Conservation (phyloP, 2,888 invertebrate genomes). For the Pyralis farinalis region DNA sequence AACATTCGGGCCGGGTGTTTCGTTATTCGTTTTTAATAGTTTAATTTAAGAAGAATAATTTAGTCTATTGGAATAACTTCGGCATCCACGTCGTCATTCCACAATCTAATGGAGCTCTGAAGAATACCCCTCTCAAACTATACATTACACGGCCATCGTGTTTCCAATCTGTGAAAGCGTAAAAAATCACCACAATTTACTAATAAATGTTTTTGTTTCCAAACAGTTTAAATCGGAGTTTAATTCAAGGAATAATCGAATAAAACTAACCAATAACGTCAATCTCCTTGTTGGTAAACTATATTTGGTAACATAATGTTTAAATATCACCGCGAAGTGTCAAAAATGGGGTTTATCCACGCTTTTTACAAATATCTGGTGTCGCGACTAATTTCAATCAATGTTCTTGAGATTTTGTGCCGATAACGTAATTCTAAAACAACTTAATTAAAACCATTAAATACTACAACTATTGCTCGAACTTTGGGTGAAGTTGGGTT, state of each 20-base stretch:
- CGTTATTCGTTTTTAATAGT: too few relatives aligned
- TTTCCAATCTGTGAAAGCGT: too few relatives aligned
- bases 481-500: too few relatives aligned
- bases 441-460: background rate
- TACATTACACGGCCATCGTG: too few relatives aligned
- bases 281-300: slow-evolving; percentile 1
- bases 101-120: too few relatives aligned
- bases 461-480: background rate
- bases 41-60: too few relatives aligned
- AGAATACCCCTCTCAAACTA: too few relatives aligned
- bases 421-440: background rate
- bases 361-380: background rate
- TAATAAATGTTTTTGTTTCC: too few relatives aligned
- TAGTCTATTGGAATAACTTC: too few relatives aligned
- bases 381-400: background rate
- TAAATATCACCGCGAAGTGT: slow-evolving; percentile 6
- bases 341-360: background rate
- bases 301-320: background rate
- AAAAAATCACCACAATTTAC: too few relatives aligned
- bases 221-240: background rate
- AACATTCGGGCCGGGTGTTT: too few relatives aligned
- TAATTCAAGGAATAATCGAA: background rate
- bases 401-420: background rate
- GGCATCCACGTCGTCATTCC: too few relatives aligned
- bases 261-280: background rate